Percentiles rank a stretch among this genome's conserved stretches.
These are phyloP conservation scores for Procavia capensis DNA, from an alignment of 2,113 vertebrate species.

Conservation along the genomic window DNA sequence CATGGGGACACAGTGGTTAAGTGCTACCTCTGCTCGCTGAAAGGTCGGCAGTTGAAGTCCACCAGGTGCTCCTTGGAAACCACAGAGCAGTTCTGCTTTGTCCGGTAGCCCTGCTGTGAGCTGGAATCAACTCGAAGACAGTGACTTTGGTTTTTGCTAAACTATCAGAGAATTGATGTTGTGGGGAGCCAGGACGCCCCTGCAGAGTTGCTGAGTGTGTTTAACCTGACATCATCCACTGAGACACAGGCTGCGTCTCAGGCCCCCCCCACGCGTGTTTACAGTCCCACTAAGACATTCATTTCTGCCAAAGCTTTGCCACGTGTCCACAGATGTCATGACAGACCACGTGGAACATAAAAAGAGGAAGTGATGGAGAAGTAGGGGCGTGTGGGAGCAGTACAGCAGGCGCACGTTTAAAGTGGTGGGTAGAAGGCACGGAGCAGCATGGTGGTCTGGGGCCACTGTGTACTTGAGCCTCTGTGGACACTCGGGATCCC, in stretches of 20 bases:
- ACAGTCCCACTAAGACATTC: background rate
- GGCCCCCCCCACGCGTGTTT: background rate
- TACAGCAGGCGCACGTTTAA: background rate
- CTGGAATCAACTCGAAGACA: no score
- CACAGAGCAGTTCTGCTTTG: no score
- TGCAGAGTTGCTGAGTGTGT: background rate
- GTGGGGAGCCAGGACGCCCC: fast-evolving
- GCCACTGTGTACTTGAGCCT: background rate
- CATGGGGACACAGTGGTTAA: no score
- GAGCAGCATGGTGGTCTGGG: background rate
- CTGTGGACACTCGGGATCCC: background rate
- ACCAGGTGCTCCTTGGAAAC: no score
- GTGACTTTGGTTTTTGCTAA: no score
- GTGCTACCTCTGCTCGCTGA: no score
- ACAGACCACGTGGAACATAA: background rate
- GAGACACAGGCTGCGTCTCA: background rate
- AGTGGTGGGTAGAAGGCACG: background rate
- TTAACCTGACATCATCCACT: background rate
- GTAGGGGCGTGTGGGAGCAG: background rate
- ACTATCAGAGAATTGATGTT: slow-evolving; percentile 10
- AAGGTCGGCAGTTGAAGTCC: no score
- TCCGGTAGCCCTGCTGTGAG: no score
- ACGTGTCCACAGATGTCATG: background rate
- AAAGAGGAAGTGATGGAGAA: slow-evolving; percentile 19
- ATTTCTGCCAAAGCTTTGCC: background rate